Evolutionary conservation across 2,888 invertebrate species (phyloP), one percentile per base, ranked within the genome.

Genomic region (Luperina nickerlii): DNA sequence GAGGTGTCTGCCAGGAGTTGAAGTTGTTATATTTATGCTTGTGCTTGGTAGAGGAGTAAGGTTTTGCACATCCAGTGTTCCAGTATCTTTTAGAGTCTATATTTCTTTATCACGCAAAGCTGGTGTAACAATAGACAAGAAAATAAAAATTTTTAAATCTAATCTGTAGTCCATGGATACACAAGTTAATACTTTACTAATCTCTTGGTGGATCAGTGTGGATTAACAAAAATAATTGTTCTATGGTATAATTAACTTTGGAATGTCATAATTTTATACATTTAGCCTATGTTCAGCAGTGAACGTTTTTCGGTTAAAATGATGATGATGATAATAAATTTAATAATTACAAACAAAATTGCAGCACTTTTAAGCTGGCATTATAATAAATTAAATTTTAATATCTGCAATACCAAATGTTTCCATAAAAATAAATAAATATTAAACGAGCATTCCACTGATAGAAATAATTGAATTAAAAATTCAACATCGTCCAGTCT

Each of bases 391-490:
- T 38, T 18, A 13, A 68, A 18, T 45, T 51, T 54, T 11, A 48
- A 18, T 66, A 5, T 38, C 9, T n/a, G 9, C 20, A 24, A 62
- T n/a, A 65, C 11, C 2, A 42, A 69, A 78, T 65, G n/a, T 45
- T n/a, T 3, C 15, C 0, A 11, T 60, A 18, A 9, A 66, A 70
- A 2, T 51, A 78, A 32, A 72, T 60, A 68, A 57, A 69, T 78
- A 75, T 60, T 32, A 62, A 32, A 75, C 63, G 32, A 63, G 57
- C 63, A 63, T 68, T 74, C 65, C 15, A 72, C 71, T 82, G 62
- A 85, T 85, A 76, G 68, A 79, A 85, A 85, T 85, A 83, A 85
- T 86, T 79, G 63, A 86, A 77, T 86, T 79, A 77, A 86, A 85
- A 79, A 86, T 83, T 85, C 75, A 77, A 62, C 76, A 75, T 75